Conservation (phyloP, 2,113 vertebrate genomes). For the Paedocypris sp. region DNA sequence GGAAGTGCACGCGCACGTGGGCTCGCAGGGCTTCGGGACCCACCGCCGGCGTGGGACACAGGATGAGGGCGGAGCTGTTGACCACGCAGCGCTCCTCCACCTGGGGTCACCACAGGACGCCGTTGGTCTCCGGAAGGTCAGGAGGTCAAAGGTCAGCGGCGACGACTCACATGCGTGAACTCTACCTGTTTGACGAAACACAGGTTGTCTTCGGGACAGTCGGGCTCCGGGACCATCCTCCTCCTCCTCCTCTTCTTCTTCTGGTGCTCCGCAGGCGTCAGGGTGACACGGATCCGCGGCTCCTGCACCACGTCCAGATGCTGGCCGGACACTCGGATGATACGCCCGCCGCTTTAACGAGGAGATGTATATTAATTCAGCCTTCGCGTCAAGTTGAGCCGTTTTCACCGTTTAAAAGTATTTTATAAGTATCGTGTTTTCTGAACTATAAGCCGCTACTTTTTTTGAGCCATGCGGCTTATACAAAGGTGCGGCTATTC, state of each 20-base stretch:
- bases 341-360: constrained; percentile 71
- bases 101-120: constrained; percentile 42
- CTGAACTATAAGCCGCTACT: no score
- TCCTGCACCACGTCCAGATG: constrained; percentile 87
- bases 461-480: no score
- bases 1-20: constrained; percentile 73
- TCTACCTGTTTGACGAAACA: constrained; percentile 67
- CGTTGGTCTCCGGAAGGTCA: no score
- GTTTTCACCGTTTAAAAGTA: no score
- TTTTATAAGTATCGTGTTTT: no score
- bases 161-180: background rate
- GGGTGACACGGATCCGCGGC: constrained; percentile 77
- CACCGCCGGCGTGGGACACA: constrained; percentile 78
- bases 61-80: constrained; percentile 75
- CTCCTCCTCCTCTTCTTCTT: constrained; percentile 33
- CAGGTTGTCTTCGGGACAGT: constrained; percentile 59
- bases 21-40: constrained; percentile 54
- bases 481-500: no score
- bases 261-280: constrained; percentile 56
- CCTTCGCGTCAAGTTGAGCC: no score
- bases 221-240: constrained; percentile 61
- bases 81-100: constrained; percentile 72
- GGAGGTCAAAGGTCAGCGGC: no score
- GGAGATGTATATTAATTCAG: no score
- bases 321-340: constrained; percentile 74